Evolutionary conservation across 2,888 invertebrate species (phyloP), one percentile per base, ranked within the genome.

Genomic region (Pheosia gnoma): DNA sequence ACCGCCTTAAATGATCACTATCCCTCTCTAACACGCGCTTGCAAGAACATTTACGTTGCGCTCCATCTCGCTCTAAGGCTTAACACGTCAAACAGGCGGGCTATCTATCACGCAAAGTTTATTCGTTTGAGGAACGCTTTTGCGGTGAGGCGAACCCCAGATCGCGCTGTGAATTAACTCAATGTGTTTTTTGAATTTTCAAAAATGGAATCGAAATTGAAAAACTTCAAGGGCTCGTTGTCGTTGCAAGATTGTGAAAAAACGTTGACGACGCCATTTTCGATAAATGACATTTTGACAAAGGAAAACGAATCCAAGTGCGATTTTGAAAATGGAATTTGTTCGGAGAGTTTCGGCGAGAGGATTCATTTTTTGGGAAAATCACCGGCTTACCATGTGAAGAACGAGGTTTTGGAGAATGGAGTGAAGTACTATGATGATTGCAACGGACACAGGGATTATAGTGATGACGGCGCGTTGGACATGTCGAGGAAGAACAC

Each of bases 221-320:
- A 90, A 76, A 85, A 79, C 68, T 89, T 84, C 70, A 89, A 88
- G 75, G 88, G 90, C 58, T 74, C 87, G 5, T 68, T 87, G 58
- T 78, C 82, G 5, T 82, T 89, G 62, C 87, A 87, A 80, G 91
- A 93, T 51, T 87, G 92, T 84, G 92, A 93, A 69, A 93, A 92
- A 72, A 88, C 88, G 0, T 78, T 92, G 67, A 90, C 94, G 9
- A 96, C 96, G 9, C 96, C 96, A 47, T 96, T 96, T 86, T 96
- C 96, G 9, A 96, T 96, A 61, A 96, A 96, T 75, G 96, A 96
- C 78, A 96, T 96, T 82, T 86, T 96, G 79, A 95, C 95, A n/a
- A 93, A 90, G 70, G 94, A 94, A 79, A 92, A 90, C 59, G 93
- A 91, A 65, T 82, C 85, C 68, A 93, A 88, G 82, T 91, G 86